phyloP scores from a whole-genome alignment of 2,113 vertebrate genomes.

The Saguinus midas region DNA sequence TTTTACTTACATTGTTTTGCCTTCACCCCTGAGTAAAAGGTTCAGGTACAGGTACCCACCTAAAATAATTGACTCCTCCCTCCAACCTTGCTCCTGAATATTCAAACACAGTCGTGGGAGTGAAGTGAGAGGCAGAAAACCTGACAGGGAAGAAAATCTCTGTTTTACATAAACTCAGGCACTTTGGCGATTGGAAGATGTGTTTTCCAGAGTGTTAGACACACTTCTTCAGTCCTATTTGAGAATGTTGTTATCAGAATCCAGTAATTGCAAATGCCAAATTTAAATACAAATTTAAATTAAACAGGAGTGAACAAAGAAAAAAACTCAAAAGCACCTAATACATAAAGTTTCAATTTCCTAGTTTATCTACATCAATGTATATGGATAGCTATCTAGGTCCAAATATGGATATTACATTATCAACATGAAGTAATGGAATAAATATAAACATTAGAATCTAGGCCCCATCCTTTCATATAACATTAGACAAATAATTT shows the following conservation, averaged over 20 bases:
- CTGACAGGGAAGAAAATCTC: slow-evolving; percentile 6
- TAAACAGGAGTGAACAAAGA: slow-evolving; percentile 26
- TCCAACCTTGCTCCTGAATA: slow-evolving; percentile 76
- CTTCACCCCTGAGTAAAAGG: slow-evolving; percentile 41
- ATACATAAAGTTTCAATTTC: background rate
- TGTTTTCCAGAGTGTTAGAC: slow-evolving; percentile 50
- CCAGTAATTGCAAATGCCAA: slow-evolving; percentile 38
- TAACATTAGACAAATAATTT: background rate
- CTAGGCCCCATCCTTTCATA: background rate
- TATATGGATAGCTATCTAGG: background rate
- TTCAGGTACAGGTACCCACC: slow-evolving; percentile 68
- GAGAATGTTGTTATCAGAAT: slow-evolving; percentile 47
- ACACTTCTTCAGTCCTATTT: slow-evolving; percentile 38
- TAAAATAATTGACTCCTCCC: slow-evolving; percentile 76
- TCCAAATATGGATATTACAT: background rate
- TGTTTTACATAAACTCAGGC: slow-evolving; percentile 31
- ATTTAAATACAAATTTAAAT: slow-evolving; percentile 58
- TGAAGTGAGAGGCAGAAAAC: slow-evolving; percentile 71
- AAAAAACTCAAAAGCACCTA: background rate
- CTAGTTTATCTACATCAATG: background rate
- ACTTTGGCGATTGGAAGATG: slow-evolving; percentile 6
- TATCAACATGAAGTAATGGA: background rate
- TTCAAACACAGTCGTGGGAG: slow-evolving; percentile 80
- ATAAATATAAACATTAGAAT: background rate
- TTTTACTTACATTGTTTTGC: slow-evolving; percentile 54